Conservation (phyloP, 2,113 vertebrate species). For the Mesitornis unicolor region DNA sequence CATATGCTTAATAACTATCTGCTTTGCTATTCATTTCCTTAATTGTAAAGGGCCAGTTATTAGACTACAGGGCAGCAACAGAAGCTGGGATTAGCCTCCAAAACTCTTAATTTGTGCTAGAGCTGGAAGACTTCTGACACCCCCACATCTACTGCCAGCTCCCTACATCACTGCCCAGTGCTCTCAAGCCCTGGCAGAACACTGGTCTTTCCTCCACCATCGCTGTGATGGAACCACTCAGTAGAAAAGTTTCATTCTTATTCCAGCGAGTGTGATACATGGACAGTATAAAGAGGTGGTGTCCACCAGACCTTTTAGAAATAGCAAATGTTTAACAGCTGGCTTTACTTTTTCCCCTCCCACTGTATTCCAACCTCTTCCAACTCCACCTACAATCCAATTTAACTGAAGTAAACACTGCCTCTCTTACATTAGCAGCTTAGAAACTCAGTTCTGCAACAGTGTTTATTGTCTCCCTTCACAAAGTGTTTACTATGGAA, state of each 20-base stretch:
- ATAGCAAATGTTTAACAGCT: neutral
- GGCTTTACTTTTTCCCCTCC: neutral
- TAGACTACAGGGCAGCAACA: neutral
- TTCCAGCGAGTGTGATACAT: neutral
- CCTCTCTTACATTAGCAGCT: neutral
- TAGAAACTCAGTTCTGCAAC: neutral
- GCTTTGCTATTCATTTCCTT: slow-evolving; percentile 15
- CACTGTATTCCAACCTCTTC: neutral
- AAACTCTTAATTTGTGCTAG: neutral
- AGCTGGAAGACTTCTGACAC: neutral
- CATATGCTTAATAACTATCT: slow-evolving; percentile 1
- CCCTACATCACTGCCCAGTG: neutral
- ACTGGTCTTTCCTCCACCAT: neutral
- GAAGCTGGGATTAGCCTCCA: neutral
- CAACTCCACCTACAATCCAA: neutral
- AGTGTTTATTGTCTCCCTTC: neutral
- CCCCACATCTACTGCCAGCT: neutral
- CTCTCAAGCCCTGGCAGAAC: neutral
- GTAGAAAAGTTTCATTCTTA: neutral
- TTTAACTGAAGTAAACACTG: neutral
- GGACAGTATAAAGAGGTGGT: neutral
- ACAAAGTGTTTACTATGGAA: neutral
- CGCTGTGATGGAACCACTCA: neutral
- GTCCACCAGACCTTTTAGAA: neutral
- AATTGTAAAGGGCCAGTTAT: neutral